A percentile compares a stretch with the other conserved stretches of the same genome.
Conservation (phyloP, 2,113 vertebrate species). For the Sula dactylatra region DNA sequence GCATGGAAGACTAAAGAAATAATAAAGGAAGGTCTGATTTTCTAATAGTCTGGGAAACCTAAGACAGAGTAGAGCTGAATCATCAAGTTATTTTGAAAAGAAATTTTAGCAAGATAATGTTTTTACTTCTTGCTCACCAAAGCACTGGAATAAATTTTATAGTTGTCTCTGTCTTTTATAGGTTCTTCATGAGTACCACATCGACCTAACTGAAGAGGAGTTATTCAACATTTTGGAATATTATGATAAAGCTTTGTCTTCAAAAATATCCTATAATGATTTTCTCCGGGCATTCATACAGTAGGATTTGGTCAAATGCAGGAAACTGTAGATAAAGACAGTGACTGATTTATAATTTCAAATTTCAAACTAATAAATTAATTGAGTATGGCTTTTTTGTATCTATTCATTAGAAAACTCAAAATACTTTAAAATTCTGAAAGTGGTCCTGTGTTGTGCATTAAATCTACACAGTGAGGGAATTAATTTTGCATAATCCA, state of each 20-base stretch:
- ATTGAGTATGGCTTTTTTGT: neutral
- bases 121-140: neutral
- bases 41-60: neutral
- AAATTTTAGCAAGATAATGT: neutral
- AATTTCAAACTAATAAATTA: conserved; percentile 50
- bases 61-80: neutral
- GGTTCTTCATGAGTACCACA: conserved; percentile 71
- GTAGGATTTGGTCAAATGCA: conserved; percentile 30
- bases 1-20: neutral
- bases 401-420: conserved; percentile 49
- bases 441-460: conserved; percentile 8
- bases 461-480: conserved; percentile 37
- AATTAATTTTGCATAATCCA: conserved; percentile 66
- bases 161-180: conserved; percentile 10
- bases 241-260: conserved; percentile 75
- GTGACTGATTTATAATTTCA: neutral
- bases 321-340: conserved; percentile 21
- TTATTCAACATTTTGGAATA: conserved; percentile 76
- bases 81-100: neutral
- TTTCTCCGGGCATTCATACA: conserved; percentile 79
- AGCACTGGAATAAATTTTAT: neutral
- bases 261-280: conserved; percentile 75
- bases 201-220: conserved; percentile 73
- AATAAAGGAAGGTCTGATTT: neutral
- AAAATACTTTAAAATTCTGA: conserved; percentile 41